Percentiles rank a stretch among this genome's conserved stretches.
Evolutionary conservation across 1,140 invertebrate species (phyloP).

Genomic region (Trypoxylus dichotomus): DNA sequence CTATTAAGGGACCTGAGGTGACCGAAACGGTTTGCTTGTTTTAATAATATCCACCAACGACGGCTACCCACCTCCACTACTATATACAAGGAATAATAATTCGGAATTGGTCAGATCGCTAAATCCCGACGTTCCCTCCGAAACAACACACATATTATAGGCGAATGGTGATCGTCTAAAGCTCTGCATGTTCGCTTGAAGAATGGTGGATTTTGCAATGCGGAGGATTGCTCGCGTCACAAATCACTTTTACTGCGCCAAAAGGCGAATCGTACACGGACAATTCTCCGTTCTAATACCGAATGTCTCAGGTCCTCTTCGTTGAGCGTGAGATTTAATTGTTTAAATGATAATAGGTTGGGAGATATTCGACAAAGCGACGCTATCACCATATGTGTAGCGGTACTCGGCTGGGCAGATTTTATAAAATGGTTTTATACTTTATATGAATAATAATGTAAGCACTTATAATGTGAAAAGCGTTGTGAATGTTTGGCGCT

Average conservation of each 20-base stretch:
- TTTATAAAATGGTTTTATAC: not conserved
- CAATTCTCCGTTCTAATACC: slow-evolving; percentile 14
- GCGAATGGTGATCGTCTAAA: slow-evolving; percentile 2
- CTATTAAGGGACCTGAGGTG: slow-evolving; percentile 27
- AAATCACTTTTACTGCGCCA: slow-evolving; percentile 52
- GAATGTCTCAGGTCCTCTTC: slow-evolving; percentile 20
- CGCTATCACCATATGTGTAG: not conserved
- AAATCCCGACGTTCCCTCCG: slow-evolving; percentile 6
- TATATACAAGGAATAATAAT: slow-evolving; percentile 29
- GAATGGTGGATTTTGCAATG: slow-evolving; percentile 29
- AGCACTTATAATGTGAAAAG: not conserved
- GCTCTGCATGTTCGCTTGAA: slow-evolving; percentile 16
- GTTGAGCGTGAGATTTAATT: slow-evolving; percentile 22
- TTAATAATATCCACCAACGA: slow-evolving; percentile 7
- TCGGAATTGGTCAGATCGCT: slow-evolving; percentile 28
- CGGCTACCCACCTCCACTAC: slow-evolving; percentile 2
- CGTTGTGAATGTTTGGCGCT: not conserved
- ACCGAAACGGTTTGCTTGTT: slow-evolving; percentile 13
- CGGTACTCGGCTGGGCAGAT: not conserved
- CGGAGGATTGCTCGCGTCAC: slow-evolving; percentile 49
- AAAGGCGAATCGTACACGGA: slow-evolving; percentile 12
- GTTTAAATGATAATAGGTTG: slow-evolving; percentile 12
- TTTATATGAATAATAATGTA: not conserved
- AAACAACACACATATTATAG: not conserved
- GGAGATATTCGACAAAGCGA: not conserved